Percentiles rank a stretch among this genome's conserved stretches.
These are phyloP conservation scores for Eupithecia abbreviata DNA, from an alignment of 2,888 invertebrate species.

Conservation along the genomic window DNA sequence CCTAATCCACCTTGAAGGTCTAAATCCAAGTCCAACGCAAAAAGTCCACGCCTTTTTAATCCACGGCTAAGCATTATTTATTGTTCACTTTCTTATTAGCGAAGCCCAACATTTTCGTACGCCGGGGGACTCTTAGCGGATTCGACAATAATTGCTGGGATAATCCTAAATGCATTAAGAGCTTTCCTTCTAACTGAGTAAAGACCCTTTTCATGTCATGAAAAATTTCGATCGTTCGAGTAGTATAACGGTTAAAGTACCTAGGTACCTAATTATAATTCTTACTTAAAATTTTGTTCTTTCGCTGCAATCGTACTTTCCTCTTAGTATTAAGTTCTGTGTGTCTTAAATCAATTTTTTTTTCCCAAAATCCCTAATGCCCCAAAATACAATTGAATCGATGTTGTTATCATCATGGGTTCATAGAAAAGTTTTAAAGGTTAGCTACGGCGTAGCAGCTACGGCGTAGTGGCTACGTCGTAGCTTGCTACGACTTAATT, in stretches of 20 bases:
- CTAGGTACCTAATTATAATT: too few relatives aligned
- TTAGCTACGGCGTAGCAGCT: not conserved
- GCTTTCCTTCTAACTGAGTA: not conserved
- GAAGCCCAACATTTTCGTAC: constrained; percentile 55
- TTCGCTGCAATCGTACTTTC: too few relatives aligned
- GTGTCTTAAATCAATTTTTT: too few relatives aligned
- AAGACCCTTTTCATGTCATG: not conserved
- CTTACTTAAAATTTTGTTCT: too few relatives aligned
- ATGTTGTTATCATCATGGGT: too few relatives aligned
- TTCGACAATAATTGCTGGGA: constrained; percentile 33
- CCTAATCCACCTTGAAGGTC: constrained; percentile 3
- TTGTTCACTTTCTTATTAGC: constrained; percentile 57
- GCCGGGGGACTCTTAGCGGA: constrained; percentile 25
- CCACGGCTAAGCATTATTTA: constrained; percentile 64
- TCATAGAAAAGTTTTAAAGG: too few relatives aligned
- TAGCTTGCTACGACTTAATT: not conserved
- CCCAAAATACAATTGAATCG: too few relatives aligned
- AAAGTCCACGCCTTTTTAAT: constrained; percentile 50
- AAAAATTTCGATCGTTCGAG: not conserved
- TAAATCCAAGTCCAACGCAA: constrained; percentile 34
- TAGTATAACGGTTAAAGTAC: too few relatives aligned
- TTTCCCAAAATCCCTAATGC: too few relatives aligned
- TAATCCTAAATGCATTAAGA: constrained; percentile 32
- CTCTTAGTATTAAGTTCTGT: too few relatives aligned
- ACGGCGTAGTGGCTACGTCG: not conserved